These are phyloP conservation scores for Clitarchus hookeri DNA, from an alignment of 2,888 invertebrate genomes.

Conservation along the genomic window DNA sequence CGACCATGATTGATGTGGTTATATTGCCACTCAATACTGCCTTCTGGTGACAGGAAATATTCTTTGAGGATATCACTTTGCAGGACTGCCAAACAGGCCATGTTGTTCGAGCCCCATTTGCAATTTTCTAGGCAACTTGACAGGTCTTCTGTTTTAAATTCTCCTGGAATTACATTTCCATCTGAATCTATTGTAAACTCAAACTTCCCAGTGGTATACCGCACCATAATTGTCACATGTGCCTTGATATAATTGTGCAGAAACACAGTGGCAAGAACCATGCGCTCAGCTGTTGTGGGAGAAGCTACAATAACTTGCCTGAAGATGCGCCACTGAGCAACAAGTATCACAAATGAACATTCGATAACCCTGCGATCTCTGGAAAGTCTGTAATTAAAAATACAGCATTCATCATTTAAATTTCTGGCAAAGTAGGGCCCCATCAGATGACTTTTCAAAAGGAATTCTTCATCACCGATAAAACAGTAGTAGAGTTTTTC, in stretches of 20 bases:
- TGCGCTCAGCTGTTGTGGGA: slow-evolving; percentile 19
- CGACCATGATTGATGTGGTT: too few species aligned
- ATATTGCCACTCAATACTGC: too few species aligned
- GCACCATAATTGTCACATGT: too few species aligned
- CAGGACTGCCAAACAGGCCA: too few species aligned
- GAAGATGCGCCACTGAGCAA: slow-evolving; percentile 32
- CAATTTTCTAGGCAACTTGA: too few species aligned
- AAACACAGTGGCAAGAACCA: slow-evolving; percentile 28
- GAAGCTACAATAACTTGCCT: slow-evolving; percentile 29
- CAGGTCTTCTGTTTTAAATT: too few species aligned
- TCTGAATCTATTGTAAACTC: not conserved
- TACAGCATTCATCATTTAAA: slow-evolving; percentile 19
- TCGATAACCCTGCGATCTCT: slow-evolving; percentile 35
- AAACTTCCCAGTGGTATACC: slow-evolving; percentile 19
- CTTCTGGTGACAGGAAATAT: too few species aligned
- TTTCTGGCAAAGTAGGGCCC: slow-evolving; percentile 28
- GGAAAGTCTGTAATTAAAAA: slow-evolving; percentile 34
- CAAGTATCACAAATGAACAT: slow-evolving; percentile 34
- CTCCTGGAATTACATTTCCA: not conserved
- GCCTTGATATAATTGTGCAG: slow-evolving; percentile 33
- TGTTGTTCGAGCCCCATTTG: too few species aligned
- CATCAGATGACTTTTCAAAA: slow-evolving; percentile 28
- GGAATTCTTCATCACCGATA: slow-evolving; percentile 35
- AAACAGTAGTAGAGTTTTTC: slow-evolving; percentile 26
- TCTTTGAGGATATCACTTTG: too few species aligned